phyloP scores from a whole-genome alignment of 1,140 invertebrate genomes.

The Cyrtorhinus lividipennis region DNA sequence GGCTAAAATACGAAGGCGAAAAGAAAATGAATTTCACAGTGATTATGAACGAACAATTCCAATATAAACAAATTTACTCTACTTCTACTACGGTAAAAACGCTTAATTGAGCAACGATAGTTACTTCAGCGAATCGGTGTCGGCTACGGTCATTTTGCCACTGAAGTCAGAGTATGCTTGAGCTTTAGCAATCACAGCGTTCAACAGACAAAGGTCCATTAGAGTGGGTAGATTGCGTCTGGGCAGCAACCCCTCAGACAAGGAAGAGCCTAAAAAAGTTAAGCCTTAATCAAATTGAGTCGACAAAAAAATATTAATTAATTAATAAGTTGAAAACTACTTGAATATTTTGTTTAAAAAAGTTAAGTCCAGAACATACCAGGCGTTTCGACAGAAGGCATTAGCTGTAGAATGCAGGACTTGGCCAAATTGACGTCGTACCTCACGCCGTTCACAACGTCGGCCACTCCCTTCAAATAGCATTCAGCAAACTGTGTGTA shows the following conservation, averaged over 20 bases:
- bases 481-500: constrained; percentile 67
- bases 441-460: constrained; percentile 44
- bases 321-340: too few relatives aligned
- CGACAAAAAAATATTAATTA: too few relatives aligned
- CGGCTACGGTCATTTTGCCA: constrained; percentile 26
- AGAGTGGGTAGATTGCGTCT: constrained; percentile 44
- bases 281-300: too few relatives aligned
- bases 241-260: constrained; percentile 28
- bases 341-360: too few relatives aligned
- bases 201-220: constrained; percentile 47
- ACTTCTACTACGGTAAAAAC: too few relatives aligned
- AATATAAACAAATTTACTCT: not conserved
- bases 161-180: constrained; percentile 46
- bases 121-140: constrained; percentile 27
- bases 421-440: constrained; percentile 58
- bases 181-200: constrained; percentile 50
- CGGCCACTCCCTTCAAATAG: constrained; percentile 51
- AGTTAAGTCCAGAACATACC: too few relatives aligned
- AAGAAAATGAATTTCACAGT: constrained; percentile 9
- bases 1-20: too few relatives aligned
- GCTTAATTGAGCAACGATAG: too few relatives aligned
- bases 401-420: constrained; percentile 47
- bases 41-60: not conserved
- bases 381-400: constrained; percentile 33
- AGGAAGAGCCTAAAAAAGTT: not conserved